Percentiles rank a stretch among this genome's conserved stretches.
Evolutionary conservation across 2,113 vertebrate species (phyloP).

Genomic region (Artemisiospiza belli): DNA sequence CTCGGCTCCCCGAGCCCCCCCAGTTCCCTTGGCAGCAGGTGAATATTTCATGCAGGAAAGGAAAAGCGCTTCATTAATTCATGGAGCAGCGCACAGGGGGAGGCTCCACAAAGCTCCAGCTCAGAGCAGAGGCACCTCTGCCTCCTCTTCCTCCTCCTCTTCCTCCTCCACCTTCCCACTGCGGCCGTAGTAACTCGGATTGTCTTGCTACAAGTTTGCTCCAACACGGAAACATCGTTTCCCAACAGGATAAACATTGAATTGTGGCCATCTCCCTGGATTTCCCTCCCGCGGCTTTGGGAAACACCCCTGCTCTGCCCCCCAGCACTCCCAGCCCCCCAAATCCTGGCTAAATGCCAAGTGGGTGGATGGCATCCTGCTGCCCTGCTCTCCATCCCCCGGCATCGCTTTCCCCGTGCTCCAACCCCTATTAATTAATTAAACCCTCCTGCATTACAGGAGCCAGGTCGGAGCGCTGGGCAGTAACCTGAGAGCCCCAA

Average conservation of each 20-base stretch:
- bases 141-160: background rate
- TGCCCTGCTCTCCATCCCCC: background rate
- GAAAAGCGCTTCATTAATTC: slow-evolving; percentile 39
- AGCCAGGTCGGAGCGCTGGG: rapidly evolving
- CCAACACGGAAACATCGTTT: rapidly evolving
- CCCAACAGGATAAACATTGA: background rate
- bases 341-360: rapidly evolving
- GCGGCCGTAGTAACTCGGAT: background rate
- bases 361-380: rapidly evolving
- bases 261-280: rapidly evolving
- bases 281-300: rapidly evolving
- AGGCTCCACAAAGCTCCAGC: background rate
- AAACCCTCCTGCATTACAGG: background rate
- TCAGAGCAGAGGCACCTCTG: background rate
- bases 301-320: background rate
- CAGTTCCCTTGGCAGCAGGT: background rate
- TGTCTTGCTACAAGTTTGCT: background rate
- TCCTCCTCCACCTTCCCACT: background rate
- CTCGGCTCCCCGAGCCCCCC: rapidly evolving
- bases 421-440: slow-evolving; percentile 11
- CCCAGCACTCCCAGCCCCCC: rapidly evolving
- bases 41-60: slow-evolving; percentile 39
- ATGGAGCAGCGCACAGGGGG: background rate
- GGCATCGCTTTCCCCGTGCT: background rate
- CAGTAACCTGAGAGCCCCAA: background rate